Conservation (phyloP, 2,797 vertebrate genomes). For the Bucorvus abyssinicus region DNA sequence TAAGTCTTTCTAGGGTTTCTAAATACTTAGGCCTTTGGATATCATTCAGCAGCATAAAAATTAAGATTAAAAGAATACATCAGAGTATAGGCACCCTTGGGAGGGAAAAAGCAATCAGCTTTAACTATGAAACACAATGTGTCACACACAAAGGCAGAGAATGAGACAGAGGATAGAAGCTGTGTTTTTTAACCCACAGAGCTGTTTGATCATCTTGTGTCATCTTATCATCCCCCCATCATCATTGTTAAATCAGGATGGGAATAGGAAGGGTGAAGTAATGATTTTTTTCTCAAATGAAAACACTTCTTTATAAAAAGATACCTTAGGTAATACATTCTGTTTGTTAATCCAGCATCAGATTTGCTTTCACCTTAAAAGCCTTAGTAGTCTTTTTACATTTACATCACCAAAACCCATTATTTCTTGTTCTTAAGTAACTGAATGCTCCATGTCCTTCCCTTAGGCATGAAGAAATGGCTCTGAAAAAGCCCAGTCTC, state of each 20-base stretch:
- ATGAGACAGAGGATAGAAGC: neutral
- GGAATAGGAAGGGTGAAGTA: neutral
- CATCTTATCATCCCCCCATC: neutral
- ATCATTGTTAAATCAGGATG: neutral
- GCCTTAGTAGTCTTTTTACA: neutral
- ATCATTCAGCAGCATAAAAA: neutral
- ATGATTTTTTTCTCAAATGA: neutral
- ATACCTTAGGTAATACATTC: neutral
- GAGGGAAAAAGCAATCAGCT: neutral
- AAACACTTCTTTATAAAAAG: neutral
- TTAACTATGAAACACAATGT: neutral
- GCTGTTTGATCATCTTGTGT: neutral
- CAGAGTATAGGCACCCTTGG: neutral
- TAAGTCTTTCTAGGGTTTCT: neutral
- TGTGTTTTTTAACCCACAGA: neutral
- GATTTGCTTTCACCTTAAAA: neutral
- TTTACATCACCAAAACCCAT: neutral
- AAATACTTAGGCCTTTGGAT: neutral
- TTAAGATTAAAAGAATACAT: neutral
- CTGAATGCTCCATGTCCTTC: neutral
- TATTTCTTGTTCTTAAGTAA: neutral
- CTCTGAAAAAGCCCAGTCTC: neutral
- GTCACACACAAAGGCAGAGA: neutral
- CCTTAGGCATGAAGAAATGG: neutral
- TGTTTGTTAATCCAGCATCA: neutral